Conservation (phyloP, 2,797 vertebrate genomes). For the Sebastes vulpes region DNA sequence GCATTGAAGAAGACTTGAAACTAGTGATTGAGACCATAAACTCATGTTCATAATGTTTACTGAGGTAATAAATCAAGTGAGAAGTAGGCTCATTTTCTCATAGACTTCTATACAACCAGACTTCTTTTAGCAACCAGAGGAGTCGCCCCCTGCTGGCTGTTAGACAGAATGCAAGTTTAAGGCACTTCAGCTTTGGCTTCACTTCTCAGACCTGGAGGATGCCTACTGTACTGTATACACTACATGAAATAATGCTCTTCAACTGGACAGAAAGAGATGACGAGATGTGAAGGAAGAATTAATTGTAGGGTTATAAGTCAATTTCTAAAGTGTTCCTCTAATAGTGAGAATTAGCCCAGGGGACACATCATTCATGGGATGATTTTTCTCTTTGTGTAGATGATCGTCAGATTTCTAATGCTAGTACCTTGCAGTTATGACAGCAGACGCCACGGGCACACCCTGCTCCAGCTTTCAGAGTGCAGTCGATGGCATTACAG, state of each 20-base stretch:
- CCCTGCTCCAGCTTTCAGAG: constrained; percentile 90
- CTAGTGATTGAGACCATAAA: too few relatives aligned
- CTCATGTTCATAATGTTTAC: too few relatives aligned
- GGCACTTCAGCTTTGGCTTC: too few relatives aligned
- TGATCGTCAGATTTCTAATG: not conserved
- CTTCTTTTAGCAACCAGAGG: too few relatives aligned
- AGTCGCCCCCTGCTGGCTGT: too few relatives aligned
- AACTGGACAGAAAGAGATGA: constrained; percentile 80
- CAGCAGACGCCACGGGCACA: constrained; percentile 97
- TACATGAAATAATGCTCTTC: constrained; percentile 66
- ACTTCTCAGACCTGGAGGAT: too few relatives aligned
- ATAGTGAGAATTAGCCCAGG: not conserved
- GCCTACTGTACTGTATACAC: not conserved
- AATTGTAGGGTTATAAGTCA: not conserved
- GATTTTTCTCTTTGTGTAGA: not conserved
- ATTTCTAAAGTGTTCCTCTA: not conserved
- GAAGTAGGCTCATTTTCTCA: too few relatives aligned
- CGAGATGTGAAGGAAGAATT: not conserved
- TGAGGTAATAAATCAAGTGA: too few relatives aligned
- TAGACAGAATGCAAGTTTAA: too few relatives aligned
- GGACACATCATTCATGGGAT: not conserved
- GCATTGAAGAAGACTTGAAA: too few relatives aligned
- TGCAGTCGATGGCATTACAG: constrained; percentile 94
- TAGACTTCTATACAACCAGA: too few relatives aligned
- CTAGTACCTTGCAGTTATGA: constrained; percentile 91